These are phyloP conservation scores for Muscicapa striata DNA, from an alignment of 2,797 vertebrate species.

Conservation along the genomic window DNA sequence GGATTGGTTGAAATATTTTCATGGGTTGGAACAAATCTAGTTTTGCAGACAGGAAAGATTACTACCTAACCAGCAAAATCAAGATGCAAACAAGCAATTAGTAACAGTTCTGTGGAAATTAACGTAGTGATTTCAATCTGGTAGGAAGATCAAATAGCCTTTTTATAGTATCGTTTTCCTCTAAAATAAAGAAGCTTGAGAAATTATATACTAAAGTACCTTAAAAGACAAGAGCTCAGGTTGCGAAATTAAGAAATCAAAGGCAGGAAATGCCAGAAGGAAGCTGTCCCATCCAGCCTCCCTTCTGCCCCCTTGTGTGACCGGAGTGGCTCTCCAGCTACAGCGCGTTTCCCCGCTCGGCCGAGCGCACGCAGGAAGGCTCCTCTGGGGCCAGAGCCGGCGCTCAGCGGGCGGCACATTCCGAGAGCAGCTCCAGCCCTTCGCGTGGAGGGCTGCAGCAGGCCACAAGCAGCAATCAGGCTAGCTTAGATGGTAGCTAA, in stretches of 20 bases:
- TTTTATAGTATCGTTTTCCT: not conserved
- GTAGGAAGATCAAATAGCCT: conserved; percentile 13
- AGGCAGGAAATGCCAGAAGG: conserved; percentile 22
- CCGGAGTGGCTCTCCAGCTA: not conserved
- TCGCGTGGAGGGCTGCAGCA: not conserved
- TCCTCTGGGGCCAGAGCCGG: not conserved
- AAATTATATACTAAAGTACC: not conserved
- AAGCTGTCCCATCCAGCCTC: not conserved
- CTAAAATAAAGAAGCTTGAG: conserved; percentile 14
- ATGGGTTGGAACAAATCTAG: not conserved
- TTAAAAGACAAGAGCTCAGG: not conserved
- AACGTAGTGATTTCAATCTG: not conserved
- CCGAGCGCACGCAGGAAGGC: not conserved
- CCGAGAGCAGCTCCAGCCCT: not conserved
- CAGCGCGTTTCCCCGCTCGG: accelerated
- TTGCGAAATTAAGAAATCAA: conserved; percentile 2
- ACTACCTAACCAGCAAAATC: not conserved
- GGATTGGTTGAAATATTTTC: not conserved
- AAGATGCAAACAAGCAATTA: not conserved
- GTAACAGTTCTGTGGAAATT: conserved; percentile 1
- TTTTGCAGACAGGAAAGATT: conserved; percentile 15
- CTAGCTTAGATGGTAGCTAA: not conserved
- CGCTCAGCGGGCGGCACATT: accelerated
- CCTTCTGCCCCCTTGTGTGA: conserved; percentile 10
- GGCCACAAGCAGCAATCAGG: not conserved